Evolutionary conservation across 2,888 invertebrate genomes (phyloP).

Genomic region (Leucophenga montana): DNA sequence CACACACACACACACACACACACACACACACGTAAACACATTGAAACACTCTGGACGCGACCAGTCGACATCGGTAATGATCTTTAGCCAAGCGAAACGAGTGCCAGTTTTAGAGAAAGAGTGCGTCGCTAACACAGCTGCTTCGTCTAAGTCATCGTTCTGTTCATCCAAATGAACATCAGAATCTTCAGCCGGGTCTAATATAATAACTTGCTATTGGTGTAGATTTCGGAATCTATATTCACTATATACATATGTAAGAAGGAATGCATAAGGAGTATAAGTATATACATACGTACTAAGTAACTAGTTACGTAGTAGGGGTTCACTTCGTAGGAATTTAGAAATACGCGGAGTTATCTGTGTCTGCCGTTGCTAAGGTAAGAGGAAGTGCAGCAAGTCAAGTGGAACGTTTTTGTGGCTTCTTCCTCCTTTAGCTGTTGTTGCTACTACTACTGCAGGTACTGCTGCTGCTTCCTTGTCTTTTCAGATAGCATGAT

Average conservation of each 20-base stretch:
- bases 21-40: no score
- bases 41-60: no score
- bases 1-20: no score
- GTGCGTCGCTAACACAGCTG: constrained; percentile 63
- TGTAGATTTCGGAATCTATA: no score
- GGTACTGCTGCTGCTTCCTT: background rate
- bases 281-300: no score
- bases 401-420: constrained; percentile 54
- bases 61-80: constrained; percentile 56
- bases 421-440: constrained; percentile 40
- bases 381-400: constrained; percentile 33
- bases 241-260: no score
- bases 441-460: background rate
- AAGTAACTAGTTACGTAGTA: no score
- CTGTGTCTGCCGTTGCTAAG: background rate
- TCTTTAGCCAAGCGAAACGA: constrained; percentile 66
- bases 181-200: background rate
- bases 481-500: background rate
- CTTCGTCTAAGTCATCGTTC: constrained; percentile 58
- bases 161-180: constrained; percentile 1
- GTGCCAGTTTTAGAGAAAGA: constrained; percentile 54
- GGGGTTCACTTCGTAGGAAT: no score
- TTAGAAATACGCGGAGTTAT: no score
- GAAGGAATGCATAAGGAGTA: no score
- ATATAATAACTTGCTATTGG: no score